Conservation (phyloP, 2,113 vertebrate genomes). For the Larimichthys polyactis region DNA sequence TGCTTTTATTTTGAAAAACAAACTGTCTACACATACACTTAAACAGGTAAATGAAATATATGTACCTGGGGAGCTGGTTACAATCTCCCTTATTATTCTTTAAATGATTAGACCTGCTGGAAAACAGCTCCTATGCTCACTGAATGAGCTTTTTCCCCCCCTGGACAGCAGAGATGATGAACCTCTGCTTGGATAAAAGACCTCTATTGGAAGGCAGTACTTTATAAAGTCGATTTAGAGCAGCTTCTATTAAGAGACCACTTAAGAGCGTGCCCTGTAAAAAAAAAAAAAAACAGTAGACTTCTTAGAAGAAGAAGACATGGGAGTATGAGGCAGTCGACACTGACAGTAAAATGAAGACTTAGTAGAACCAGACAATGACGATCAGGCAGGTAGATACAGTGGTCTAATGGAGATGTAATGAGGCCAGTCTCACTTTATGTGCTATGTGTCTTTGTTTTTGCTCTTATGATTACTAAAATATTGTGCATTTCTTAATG, state of each 20-base stretch:
- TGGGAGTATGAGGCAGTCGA: not conserved
- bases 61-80: constrained; percentile 10
- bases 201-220: constrained; percentile 6
- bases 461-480: too few species aligned
- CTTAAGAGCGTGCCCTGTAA: constrained; percentile 7
- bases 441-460: too few species aligned
- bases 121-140: constrained; percentile 34
- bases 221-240: constrained; percentile 11
- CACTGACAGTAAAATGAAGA: constrained; percentile 14
- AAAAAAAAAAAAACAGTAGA: not conserved
- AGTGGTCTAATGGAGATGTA: not conserved
- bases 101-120: constrained; percentile 44
- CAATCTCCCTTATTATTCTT: constrained; percentile 42
- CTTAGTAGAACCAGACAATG: constrained; percentile 3
- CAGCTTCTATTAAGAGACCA: constrained; percentile 5
- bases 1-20: constrained; percentile 23
- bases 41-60: not conserved
- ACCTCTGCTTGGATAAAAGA: constrained; percentile 4
- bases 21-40: not conserved
- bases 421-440: too few species aligned
- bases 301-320: not conserved
- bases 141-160: not conserved
- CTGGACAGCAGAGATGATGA: constrained; percentile 13
- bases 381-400: constrained; percentile 18
- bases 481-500: too few species aligned